Evolutionary conservation across 2,888 invertebrate species (phyloP).

Genomic region (Charanyca ferruginea): DNA sequence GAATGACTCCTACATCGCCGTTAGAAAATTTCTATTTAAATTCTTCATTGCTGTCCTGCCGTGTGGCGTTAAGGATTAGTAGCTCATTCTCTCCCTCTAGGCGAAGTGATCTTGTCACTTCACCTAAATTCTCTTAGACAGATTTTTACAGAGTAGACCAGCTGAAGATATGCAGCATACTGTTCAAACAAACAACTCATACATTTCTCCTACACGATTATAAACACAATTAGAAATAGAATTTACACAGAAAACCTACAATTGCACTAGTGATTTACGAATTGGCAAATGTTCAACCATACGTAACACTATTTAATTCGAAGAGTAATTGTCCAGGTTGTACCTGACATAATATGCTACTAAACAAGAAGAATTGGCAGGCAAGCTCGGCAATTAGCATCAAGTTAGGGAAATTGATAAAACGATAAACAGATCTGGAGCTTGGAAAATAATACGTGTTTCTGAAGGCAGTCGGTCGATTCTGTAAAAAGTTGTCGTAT

Average conservation of each 20-base stretch:
- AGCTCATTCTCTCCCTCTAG: no score
- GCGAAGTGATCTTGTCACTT: no score
- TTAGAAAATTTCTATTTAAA: no score
- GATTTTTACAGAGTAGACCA: neutral
- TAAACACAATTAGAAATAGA: conserved; percentile 10
- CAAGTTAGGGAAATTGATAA: conserved; percentile 15
- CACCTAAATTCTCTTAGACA: no score
- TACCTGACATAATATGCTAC: conserved; percentile 9
- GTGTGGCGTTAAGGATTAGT: no score
- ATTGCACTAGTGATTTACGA: conserved; percentile 7
- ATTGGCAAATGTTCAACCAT: conserved; percentile 46
- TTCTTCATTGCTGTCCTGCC: no score
- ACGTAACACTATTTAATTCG: conserved; percentile 6
- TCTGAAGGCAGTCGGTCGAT: conserved; percentile 1
- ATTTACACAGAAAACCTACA: conserved; percentile 8
- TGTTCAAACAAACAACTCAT: neutral
- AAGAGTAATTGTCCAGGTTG: conserved; percentile 10
- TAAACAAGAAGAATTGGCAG: conserved; percentile 40
- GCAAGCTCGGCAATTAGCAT: neutral
- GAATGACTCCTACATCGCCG: no score
- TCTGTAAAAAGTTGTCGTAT: no score
- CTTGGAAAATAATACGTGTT: neutral
- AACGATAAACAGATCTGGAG: conserved; percentile 15
- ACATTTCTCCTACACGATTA: neutral
- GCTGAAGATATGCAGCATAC: neutral